Percentiles rank a stretch among this genome's conserved stretches.
Evolutionary conservation across 2,888 invertebrate genomes (phyloP).

Genomic region (Brassicogethes aeneus): DNA sequence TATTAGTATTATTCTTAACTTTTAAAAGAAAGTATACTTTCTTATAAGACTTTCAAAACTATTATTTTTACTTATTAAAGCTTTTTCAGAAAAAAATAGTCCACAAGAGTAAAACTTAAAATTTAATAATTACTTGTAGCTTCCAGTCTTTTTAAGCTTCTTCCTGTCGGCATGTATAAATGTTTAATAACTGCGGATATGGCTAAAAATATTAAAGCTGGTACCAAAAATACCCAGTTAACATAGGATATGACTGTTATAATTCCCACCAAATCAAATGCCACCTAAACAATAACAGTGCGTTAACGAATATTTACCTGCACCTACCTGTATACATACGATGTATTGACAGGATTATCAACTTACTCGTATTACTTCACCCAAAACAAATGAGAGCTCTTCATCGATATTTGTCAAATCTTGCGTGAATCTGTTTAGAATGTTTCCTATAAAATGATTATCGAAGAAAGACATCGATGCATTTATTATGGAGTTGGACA

Average conservation of each 20-base stretch:
- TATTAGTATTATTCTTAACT: no score
- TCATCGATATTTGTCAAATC: constrained; percentile 29
- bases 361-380: constrained; percentile 7
- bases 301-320: background rate
- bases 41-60: no score
- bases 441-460: constrained; percentile 28
- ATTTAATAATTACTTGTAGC: constrained; percentile 17
- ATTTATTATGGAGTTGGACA: constrained; percentile 23
- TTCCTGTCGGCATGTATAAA: constrained; percentile 21
- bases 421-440: constrained; percentile 30
- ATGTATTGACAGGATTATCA: background rate
- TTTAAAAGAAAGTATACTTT: no score
- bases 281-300: constrained; percentile 2
- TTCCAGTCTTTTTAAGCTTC: constrained; percentile 22
- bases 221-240: constrained; percentile 18
- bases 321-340: background rate
- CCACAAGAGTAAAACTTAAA: no score
- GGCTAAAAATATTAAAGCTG: constrained; percentile 9
- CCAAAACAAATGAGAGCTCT: constrained; percentile 21
- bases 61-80: no score
- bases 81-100: no score
- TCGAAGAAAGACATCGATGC: constrained; percentile 30
- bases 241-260: constrained; percentile 17
- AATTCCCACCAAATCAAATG: constrained; percentile 16
- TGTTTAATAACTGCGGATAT: constrained; percentile 9